These are phyloP conservation scores for Seriola rivoliana DNA, from an alignment of 2,113 vertebrate species.

Conservation along the genomic window DNA sequence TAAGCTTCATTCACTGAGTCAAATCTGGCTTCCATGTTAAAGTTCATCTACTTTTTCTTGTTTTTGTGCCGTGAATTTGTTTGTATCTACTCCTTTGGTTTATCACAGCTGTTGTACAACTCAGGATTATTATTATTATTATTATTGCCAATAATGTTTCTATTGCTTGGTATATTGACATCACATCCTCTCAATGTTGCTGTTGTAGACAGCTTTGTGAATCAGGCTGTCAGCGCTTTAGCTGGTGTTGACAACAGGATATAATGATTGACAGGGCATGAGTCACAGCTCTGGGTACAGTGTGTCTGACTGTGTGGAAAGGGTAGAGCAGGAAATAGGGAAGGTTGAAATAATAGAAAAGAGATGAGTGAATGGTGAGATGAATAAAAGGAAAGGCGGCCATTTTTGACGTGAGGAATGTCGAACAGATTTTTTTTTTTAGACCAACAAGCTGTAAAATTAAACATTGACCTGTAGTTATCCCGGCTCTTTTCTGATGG, in stretches of 20 bases:
- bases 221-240: not conserved
- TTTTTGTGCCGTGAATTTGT: not conserved
- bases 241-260: not conserved
- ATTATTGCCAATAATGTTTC: not conserved
- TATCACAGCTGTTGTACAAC: not conserved
- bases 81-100: not conserved
- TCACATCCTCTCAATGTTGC: not conserved
- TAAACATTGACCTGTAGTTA: not conserved
- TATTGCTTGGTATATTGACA: conserved; percentile 7
- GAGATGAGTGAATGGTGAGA: not conserved
- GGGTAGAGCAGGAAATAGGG: not conserved
- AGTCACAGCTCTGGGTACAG: not conserved
- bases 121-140: not conserved
- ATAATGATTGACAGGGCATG: conserved; percentile 34
- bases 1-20: not conserved
- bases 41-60: not conserved
- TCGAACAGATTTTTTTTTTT: no score
- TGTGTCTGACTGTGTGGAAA: not conserved
- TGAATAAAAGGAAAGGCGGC: not conserved
- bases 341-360: not conserved
- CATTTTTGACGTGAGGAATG: not conserved
- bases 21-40: not conserved
- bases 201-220: not conserved
- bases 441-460: not conserved
- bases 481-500: not conserved